Conservation (phyloP, 2,797 vertebrate species). For the Centroberyx gerrardi region DNA sequence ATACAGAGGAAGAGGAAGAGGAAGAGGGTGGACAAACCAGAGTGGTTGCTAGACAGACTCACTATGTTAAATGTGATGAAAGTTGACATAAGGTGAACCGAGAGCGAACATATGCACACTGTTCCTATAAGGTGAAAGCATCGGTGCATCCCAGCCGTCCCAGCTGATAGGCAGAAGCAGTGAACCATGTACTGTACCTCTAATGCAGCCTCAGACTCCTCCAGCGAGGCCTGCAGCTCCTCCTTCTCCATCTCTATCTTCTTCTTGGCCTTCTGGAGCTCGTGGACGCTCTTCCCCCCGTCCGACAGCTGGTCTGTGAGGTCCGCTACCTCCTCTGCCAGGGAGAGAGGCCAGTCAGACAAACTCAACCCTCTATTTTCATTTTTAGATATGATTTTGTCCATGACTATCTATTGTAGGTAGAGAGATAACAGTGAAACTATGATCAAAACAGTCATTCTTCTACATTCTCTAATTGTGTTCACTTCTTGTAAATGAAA, state of each 20-base stretch:
- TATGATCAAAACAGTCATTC: no score
- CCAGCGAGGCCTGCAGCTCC: conserved; percentile 87
- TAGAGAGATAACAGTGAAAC: no score
- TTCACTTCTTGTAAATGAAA: no score
- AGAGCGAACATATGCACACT: no score
- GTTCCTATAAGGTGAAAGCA: no score
- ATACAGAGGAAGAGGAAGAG: no score
- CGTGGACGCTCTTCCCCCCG: conserved; percentile 87
- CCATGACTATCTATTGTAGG: no score
- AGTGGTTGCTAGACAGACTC: no score
- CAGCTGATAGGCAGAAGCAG: neutral
- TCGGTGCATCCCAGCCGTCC: neutral
- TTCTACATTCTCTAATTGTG: no score
- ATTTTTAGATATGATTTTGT: no score
- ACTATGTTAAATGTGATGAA: no score
- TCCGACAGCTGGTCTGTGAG: conserved; percentile 88
- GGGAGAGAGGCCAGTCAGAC: neutral
- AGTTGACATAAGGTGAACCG: no score
- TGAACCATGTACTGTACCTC: conserved; percentile 77
- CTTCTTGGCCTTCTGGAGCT: conserved; percentile 90
- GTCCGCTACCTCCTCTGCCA: conserved; percentile 86
- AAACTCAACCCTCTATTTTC: neutral
- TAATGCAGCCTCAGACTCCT: conserved; percentile 88
- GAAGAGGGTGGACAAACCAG: neutral
- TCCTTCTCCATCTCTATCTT: conserved; percentile 91